phyloP scores from a whole-genome alignment of 2,888 invertebrate genomes.

The Cephonodes hylas region DNA sequence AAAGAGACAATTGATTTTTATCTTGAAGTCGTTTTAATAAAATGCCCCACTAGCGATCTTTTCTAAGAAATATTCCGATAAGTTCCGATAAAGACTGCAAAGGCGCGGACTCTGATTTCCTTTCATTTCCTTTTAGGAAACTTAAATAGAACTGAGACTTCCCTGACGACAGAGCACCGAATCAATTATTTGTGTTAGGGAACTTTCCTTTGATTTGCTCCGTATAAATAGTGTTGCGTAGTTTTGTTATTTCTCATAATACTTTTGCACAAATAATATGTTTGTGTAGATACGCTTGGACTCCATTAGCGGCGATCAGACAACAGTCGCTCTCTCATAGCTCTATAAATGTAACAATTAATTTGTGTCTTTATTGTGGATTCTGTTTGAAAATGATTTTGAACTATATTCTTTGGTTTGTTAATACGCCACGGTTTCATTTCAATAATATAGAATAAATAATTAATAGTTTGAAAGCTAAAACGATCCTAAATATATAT shows the following conservation, averaged over 20 bases:
- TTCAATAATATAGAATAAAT: no score
- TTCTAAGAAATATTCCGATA: constrained; percentile 68
- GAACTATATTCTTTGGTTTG: background rate
- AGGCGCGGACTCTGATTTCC: constrained; percentile 75
- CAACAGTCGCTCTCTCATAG: constrained; percentile 15
- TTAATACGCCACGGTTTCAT: no score
- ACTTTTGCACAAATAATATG: constrained; percentile 29
- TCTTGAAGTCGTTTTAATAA: constrained; percentile 60
- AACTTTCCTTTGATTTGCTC: constrained; percentile 68
- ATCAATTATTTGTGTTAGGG: constrained; percentile 78
- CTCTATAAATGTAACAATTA: background rate
- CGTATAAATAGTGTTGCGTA: constrained; percentile 48
- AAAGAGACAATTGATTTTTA: constrained; percentile 45
- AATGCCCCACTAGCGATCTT: constrained; percentile 51
- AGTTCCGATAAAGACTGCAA: constrained; percentile 73
- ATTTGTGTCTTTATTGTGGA: background rate
- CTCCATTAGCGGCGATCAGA: constrained; percentile 2
- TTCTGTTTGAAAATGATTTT: background rate
- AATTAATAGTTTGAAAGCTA: no score
- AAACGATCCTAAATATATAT: no score
- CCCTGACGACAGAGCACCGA: constrained; percentile 72
- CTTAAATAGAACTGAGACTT: constrained; percentile 80
- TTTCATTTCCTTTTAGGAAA: constrained; percentile 81
- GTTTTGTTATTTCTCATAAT: constrained; percentile 51
- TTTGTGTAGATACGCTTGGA: constrained; percentile 30